Evolutionary conservation across 2,797 vertebrate genomes (phyloP).

Genomic region (Parambassis ranga): DNA sequence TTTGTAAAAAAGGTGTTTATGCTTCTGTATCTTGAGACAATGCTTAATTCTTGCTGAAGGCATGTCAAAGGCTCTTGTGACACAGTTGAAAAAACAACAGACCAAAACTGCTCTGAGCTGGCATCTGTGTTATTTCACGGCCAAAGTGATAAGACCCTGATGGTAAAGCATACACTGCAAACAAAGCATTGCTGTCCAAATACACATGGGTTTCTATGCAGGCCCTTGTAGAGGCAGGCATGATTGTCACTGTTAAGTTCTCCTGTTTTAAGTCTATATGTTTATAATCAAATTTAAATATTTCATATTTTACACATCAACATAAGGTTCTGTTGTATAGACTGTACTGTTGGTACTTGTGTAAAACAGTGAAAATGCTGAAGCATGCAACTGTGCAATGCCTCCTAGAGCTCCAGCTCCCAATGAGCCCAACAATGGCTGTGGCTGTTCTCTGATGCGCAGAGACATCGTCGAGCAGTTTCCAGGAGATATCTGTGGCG

Average conservation of each 20-base stretch:
- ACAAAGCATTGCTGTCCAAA: conserved; percentile 21
- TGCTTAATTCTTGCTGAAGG: not conserved
- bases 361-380: conserved; percentile 43
- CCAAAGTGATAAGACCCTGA: conserved; percentile 2
- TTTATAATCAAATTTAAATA: conserved; percentile 10
- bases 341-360: conserved; percentile 31
- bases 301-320: not conserved
- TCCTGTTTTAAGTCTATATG: not conserved
- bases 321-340: conserved; percentile 2
- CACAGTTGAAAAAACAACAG: not conserved
- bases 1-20: no score
- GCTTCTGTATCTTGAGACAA: not conserved
- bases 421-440: conserved; percentile 74
- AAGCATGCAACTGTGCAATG: conserved; percentile 55
- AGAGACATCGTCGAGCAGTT: conserved; percentile 78
- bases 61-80: not conserved
- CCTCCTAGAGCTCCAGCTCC: conserved; percentile 46
- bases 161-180: not conserved
- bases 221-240: not conserved
- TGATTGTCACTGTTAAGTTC: not conserved
- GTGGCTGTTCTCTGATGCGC: conserved; percentile 79
- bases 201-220: conserved; percentile 3
- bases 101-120: not conserved
- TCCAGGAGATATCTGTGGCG: conserved; percentile 78
- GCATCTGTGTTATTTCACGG: not conserved